Evolutionary conservation across 2,113 vertebrate genomes (phyloP).

Genomic region (Cepphus grylle): DNA sequence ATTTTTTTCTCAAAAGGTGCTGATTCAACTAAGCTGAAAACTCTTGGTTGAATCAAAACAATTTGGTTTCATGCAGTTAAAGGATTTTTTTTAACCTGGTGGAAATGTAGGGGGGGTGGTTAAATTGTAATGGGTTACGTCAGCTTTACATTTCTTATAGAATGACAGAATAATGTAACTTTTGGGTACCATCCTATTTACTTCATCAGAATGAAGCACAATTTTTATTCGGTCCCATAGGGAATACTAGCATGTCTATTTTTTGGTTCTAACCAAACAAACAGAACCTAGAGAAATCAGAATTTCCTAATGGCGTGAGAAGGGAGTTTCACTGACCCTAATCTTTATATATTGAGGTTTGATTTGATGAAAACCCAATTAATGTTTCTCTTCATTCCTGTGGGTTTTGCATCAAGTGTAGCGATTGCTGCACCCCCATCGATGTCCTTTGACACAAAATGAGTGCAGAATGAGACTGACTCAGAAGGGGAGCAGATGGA

Average conservation of each 20-base stretch:
- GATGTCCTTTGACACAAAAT: background rate
- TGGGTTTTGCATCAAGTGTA: background rate
- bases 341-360: background rate
- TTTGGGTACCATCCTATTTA: background rate
- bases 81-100: background rate
- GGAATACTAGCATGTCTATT: background rate
- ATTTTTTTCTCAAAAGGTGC: background rate
- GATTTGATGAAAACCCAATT: background rate
- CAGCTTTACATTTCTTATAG: background rate
- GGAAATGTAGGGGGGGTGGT: background rate
- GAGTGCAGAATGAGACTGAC: background rate
- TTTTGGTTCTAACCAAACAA: background rate
- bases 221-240: background rate
- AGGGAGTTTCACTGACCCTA: background rate
- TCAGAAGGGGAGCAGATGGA: fast-evolving
- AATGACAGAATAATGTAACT: background rate
- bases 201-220: background rate
- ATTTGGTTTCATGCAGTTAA: background rate
- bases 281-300: background rate
- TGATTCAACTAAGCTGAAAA: background rate
- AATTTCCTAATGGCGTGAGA: background rate
- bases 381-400: background rate
- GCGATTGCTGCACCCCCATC: fast-evolving
- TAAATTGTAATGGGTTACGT: background rate
- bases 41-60: background rate